Conservation (phyloP, 2,113 vertebrate species). For the Daboia siamensis region DNA sequence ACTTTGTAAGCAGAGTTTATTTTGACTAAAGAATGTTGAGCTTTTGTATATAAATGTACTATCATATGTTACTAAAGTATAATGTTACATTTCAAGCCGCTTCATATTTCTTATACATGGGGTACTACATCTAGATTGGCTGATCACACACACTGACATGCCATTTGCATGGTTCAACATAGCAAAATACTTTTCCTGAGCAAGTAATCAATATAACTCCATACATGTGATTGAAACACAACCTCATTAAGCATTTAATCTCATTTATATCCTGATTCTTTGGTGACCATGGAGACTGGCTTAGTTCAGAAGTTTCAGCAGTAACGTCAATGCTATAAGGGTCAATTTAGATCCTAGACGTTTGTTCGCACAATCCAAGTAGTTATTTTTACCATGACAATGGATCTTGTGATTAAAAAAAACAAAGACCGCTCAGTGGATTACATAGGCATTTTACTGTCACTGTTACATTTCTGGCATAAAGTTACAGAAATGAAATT, state of each 20-base stretch:
- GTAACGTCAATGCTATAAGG: constrained; percentile 3
- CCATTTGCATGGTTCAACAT: background rate
- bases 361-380: background rate
- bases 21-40: background rate
- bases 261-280: constrained; percentile 9
- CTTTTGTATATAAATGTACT: background rate
- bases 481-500: background rate
- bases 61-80: background rate
- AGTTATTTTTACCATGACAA: constrained; percentile 1
- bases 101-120: background rate
- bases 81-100: background rate
- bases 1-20: background rate
- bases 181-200: background rate
- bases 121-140: background rate
- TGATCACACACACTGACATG: background rate
- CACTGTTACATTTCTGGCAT: background rate
- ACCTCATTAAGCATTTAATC: constrained; percentile 17
- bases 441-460: background rate
- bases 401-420: constrained; percentile 11
- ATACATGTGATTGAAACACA: constrained; percentile 10
- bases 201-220: constrained; percentile 2
- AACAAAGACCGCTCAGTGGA: background rate
- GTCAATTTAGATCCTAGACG: constrained; percentile 12
- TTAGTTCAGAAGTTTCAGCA: background rate
- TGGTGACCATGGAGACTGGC: constrained; percentile 8